Base-by-base conservation (phyloP, 2,797 vertebrate genomes). In the Microctenopoma steveboyesi region DNA sequence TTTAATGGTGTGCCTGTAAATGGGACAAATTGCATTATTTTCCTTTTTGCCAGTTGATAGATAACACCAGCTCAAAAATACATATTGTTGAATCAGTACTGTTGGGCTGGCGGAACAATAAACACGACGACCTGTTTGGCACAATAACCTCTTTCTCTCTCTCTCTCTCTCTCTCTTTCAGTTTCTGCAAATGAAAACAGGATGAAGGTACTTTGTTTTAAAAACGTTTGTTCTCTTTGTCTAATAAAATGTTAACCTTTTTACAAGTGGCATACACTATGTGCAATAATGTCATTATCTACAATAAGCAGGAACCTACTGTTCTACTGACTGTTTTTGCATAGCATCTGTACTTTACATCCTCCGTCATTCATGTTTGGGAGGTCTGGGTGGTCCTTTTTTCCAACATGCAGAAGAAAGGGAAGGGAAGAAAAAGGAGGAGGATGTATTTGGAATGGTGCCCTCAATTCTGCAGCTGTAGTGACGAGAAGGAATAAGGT, bases 381-480 rank as follows among this genome's bases (percentile, higher is more conserved):
- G 45, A 50, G 28, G 28, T 4, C 30, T 45, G 56, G 66, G 40
- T 61, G 39, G 48, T 85, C 71, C 80, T 78, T 59, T 88, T 75
- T 85, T 73, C 67, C 56, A 72, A 60, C 57, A 73, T 65, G 66
- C 40, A 82, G 50, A 78, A 63, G 62, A 89, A 71, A 78, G 55
- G 55, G 62, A 58, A 50, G 64, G 50, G 64, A 53, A 66, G 64
- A 77, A 66, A 80, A 71, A 53, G 40, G 55, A 53, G 74, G 69
- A 85, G 61, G 72, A 77, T 28, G 53, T 75, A 54, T 85, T 82
- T 88, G 87, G 87, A 88, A 87, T 65, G 37, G 65, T 87, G 81
- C 76, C 86, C 81, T 82, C 49, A 68, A 78, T 89, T 75, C 87
- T 92, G 90, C 92, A 92, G 91, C 89, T 93, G 91, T 80, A 79